A percentile compares a stretch with the other conserved stretches of the same genome.
These are phyloP conservation scores for Cottus gobio DNA, from an alignment of 2,113 vertebrate species.

Conservation along the genomic window DNA sequence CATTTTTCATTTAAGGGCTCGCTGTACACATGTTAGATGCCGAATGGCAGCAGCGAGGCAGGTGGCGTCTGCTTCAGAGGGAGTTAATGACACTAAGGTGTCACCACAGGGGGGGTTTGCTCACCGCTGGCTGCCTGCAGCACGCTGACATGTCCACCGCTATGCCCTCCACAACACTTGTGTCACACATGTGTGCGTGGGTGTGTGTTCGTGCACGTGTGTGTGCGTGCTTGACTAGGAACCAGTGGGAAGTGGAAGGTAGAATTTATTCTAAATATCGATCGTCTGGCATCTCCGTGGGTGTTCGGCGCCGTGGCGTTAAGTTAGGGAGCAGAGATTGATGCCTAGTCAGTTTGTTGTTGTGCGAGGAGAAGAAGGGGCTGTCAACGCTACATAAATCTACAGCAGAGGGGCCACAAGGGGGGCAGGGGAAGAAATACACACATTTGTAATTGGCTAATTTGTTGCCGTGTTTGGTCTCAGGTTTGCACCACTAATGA, in stretches of 20 bases:
- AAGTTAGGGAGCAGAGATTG: slow-evolving; percentile 57
- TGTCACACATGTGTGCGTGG: slow-evolving; percentile 14
- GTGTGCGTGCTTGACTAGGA: slow-evolving; percentile 2
- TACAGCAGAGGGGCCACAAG: slow-evolving; percentile 42
- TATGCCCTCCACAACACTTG: slow-evolving; percentile 30
- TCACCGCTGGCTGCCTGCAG: slow-evolving; percentile 50
- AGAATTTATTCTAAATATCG: slow-evolving; percentile 71
- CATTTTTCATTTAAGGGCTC: slow-evolving; percentile 29
- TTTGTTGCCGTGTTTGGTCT: slow-evolving; percentile 39
- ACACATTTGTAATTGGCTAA: slow-evolving; percentile 33
- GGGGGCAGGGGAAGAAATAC: slow-evolving; percentile 35
- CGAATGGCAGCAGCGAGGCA: slow-evolving; percentile 61
- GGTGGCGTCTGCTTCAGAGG: slow-evolving; percentile 63
- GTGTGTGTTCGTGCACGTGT: slow-evolving; percentile 5
- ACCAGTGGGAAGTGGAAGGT: slow-evolving; percentile 55
- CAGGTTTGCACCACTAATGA: slow-evolving; percentile 39
- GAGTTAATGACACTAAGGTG: slow-evolving; percentile 73
- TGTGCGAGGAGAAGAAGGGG: slow-evolving; percentile 38
- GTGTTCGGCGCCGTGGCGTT: slow-evolving; percentile 42
- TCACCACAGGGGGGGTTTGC: slow-evolving; percentile 60
- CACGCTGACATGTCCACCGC: slow-evolving; percentile 61
- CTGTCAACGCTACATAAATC: slow-evolving; percentile 60
- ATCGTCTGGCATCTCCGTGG: slow-evolving; percentile 65
- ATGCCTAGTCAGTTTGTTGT: slow-evolving; percentile 69
- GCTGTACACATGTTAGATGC: slow-evolving; percentile 18